Evolutionary conservation across 2,113 vertebrate genomes (phyloP), one percentile per base, ranked within the genome.

Genomic region (Kryptolebias marmoratus): DNA sequence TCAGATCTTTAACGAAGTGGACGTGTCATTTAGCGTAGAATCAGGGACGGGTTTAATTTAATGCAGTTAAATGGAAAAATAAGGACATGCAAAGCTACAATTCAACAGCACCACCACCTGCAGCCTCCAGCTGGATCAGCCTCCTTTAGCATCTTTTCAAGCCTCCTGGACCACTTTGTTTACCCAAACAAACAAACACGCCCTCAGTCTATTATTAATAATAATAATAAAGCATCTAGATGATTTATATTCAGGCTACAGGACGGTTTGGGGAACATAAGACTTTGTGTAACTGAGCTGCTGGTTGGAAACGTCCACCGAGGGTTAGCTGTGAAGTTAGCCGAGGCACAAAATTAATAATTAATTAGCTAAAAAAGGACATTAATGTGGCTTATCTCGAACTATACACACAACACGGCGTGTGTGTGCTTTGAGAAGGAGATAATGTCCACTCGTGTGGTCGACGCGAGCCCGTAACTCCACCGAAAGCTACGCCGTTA

Each of bases 161-260:
- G 4, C 5, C 5, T 42, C 5, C 4, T 42, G 8, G 18, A 53
- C 3, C 11, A 53, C 10, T 49, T 58, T 65, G 42, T 77, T 86
- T 62, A 79, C 36, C 63, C 39, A 42, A 75, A 77, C 53, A 77
- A 79, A 80, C 83, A 76, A 79, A 85, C 90, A 92, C 88, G 82
- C 90, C 87, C 89, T 90, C 87, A 73, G 74, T 47, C 69, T 52
- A 65, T 22, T 22, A 22, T 22, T 22, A 22, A 22, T 22, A 71
- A 81, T 22, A 61, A 49, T 5, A 31, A 59, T 59, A 9, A 11
- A 31, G 31, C 14, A 48, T n/a, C 27, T 3, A 12, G 15, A 11
- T 4, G 0, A 14, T 11, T 15, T 30, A 49, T n/a, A 67, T 3
- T 10, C 31, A 7, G 22, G 13, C 2, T 55, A 11, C 1, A 1